Conservation (phyloP, 2,113 vertebrate genomes). For the Dendrocopos noguchii region DNA sequence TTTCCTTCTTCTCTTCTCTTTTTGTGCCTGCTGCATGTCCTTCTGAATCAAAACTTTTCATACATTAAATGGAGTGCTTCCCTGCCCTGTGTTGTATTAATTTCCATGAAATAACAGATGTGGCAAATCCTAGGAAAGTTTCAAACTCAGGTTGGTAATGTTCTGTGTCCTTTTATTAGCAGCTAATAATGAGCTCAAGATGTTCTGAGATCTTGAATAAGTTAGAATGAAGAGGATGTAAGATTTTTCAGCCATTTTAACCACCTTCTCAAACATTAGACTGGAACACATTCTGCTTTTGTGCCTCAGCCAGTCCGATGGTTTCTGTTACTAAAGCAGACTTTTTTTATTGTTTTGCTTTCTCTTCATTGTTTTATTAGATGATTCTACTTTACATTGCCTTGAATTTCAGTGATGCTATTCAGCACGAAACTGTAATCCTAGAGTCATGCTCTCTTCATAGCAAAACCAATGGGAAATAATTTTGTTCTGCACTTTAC, state of each 20-base stretch:
- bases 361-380: background rate
- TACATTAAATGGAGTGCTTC: background rate
- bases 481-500: constrained; percentile 57
- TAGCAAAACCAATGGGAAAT: constrained; percentile 41
- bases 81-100: background rate
- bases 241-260: background rate
- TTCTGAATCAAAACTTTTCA: background rate
- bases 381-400: background rate
- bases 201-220: background rate
- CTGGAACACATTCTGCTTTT: background rate
- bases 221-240: background rate
- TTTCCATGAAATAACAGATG: background rate
- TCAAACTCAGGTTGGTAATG: background rate
- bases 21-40: background rate
- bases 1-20: background rate
- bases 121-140: background rate
- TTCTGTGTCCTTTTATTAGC: background rate
- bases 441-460: background rate
- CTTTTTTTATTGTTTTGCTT: constrained; percentile 36
- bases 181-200: background rate
- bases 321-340: background rate
- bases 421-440: background rate
- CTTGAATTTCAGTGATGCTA: constrained; percentile 38
- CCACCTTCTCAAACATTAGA: accelerated
- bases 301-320: background rate